Percentiles rank a stretch among this genome's conserved stretches.
Conservation (phyloP, 2,888 invertebrate genomes). For the Linyphia triangularis region DNA sequence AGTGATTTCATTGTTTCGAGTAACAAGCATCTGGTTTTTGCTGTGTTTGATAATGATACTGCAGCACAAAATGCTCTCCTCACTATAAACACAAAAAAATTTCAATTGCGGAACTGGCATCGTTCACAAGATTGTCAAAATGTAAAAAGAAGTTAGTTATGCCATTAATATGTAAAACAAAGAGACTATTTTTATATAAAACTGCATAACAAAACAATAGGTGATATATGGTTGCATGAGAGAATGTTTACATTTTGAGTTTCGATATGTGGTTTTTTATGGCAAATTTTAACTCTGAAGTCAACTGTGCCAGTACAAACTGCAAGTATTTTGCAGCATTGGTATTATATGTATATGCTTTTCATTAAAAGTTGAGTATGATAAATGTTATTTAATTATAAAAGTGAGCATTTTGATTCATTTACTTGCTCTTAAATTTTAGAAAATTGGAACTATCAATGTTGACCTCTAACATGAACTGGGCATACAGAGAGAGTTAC, state of each 20-base stretch:
- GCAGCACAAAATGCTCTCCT: slow-evolving; percentile 77
- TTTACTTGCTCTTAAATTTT: not conserved
- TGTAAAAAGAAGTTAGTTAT: slow-evolving; percentile 53
- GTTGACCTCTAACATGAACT: not conserved
- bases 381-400: not conserved
- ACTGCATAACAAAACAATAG: slow-evolving; percentile 67
- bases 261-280: slow-evolving; percentile 38
- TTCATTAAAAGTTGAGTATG: not conserved
- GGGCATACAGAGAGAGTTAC: not conserved
- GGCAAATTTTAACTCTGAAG: slow-evolving; percentile 54
- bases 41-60: slow-evolving; percentile 76
- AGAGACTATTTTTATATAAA: slow-evolving; percentile 71
- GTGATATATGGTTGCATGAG: slow-evolving; percentile 57
- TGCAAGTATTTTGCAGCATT: not conserved
- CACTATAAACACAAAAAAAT: slow-evolving; percentile 77
- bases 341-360: not conserved
- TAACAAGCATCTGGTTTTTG: slow-evolving; percentile 75
- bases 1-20: slow-evolving; percentile 73
- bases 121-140: slow-evolving; percentile 64
- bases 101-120: slow-evolving; percentile 75
- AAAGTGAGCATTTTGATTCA: not conserved
- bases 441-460: too few relatives aligned
- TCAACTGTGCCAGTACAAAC: not conserved
- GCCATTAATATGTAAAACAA: slow-evolving; percentile 44
- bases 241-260: slow-evolving; percentile 53